Evolutionary conservation across 2,113 vertebrate species (phyloP).

Genomic region (Perca flavescens): DNA sequence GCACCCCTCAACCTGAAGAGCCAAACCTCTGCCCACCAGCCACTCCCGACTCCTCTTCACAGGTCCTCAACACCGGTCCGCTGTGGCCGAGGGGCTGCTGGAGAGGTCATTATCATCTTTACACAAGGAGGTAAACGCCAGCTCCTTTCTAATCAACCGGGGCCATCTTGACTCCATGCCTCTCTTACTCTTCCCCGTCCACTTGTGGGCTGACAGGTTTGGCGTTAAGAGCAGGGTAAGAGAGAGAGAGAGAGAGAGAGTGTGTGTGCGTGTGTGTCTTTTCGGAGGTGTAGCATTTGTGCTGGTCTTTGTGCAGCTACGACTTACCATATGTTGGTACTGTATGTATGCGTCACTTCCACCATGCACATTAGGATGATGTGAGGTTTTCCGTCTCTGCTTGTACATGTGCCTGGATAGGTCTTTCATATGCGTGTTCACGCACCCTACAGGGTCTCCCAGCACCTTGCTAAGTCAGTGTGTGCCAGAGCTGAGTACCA

Average conservation of each 20-base stretch:
- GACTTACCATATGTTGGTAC: background rate
- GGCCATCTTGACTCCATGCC: constrained; percentile 73
- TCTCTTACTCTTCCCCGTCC: constrained; percentile 57
- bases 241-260: too few relatives aligned
- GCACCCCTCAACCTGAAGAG: constrained; percentile 61
- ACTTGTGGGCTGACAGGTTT: constrained; percentile 63
- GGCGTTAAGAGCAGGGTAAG: constrained; percentile 42
- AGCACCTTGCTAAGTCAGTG: constrained; percentile 21
- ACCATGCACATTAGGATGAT: background rate
- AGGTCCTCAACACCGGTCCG: constrained; percentile 44
- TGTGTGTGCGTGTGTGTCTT: constrained; percentile 3
- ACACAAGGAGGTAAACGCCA: constrained; percentile 75
- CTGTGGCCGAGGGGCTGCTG: constrained; percentile 57
- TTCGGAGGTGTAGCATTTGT: constrained; percentile 10
- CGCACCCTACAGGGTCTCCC: constrained; percentile 7
- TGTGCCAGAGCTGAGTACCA: constrained; percentile 22
- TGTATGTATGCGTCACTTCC: background rate
- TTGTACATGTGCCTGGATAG: background rate
- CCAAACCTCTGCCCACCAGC: constrained; percentile 53
- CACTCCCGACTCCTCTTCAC: constrained; percentile 64
- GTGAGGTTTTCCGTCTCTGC: background rate
- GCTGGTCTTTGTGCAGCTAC: background rate
- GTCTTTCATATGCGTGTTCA: constrained; percentile 7
- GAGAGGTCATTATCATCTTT: constrained; percentile 77
- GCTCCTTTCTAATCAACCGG: constrained; percentile 71